Percentiles rank a stretch among this genome's conserved stretches.
These are phyloP conservation scores for Galago senegalensis DNA, from an alignment of 2,797 vertebrate species.

Conservation along the genomic window DNA sequence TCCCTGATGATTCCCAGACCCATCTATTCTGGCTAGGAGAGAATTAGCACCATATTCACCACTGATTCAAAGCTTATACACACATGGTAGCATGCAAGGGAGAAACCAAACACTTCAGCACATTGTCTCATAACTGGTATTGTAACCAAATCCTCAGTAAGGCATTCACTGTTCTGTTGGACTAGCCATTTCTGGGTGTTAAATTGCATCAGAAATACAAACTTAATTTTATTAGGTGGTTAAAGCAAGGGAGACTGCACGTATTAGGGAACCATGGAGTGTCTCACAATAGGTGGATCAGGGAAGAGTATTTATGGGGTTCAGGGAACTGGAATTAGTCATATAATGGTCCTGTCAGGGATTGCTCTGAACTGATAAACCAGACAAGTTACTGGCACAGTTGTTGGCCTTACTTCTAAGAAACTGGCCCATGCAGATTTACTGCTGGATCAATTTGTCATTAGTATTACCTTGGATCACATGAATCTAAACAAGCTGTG, in stretches of 20 bases:
- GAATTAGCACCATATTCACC: not conserved
- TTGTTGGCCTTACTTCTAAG: not conserved
- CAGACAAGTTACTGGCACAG: not conserved
- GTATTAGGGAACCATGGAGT: not conserved
- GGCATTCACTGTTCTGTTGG: not conserved
- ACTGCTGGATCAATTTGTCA: not conserved
- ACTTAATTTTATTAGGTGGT: not conserved
- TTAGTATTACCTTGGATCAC: not conserved
- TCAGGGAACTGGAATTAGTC: not conserved
- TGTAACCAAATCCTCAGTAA: conserved; percentile 1
- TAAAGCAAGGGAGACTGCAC: not conserved
- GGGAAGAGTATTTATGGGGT: not conserved
- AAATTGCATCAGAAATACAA: conserved; percentile 18
- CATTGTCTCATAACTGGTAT: not conserved
- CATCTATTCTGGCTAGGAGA: not conserved
- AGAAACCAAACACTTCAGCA: conserved; percentile 6
- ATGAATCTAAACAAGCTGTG: not conserved
- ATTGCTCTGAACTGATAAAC: not conserved
- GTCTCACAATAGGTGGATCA: not conserved
- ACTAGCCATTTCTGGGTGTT: not conserved
- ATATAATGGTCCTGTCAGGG: not conserved
- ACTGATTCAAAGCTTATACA: not conserved
- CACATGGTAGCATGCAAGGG: not conserved
- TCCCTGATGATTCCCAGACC: not conserved
- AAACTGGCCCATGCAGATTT: not conserved